phyloP scores from a whole-genome alignment of 92 coral and sea anemone species.

The Muricea muricata region DNA sequence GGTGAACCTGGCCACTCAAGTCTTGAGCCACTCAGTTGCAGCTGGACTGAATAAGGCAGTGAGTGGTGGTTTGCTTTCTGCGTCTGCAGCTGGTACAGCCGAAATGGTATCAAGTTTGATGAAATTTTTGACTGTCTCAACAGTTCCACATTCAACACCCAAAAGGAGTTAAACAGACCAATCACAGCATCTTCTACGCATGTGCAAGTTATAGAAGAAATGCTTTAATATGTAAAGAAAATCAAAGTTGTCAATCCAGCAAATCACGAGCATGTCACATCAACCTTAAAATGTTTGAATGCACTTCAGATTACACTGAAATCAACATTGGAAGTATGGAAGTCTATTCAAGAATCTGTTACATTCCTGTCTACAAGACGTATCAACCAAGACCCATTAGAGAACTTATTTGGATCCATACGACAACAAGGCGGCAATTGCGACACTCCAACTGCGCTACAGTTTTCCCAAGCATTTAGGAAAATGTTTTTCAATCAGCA shows the following conservation, averaged over 20 bases:
- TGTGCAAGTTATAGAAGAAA: not conserved
- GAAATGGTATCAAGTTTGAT: constrained; percentile 3
- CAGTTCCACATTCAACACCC: not conserved
- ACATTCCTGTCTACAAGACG: constrained; percentile 15
- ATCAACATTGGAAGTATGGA: not conserved
- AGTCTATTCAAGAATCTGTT: too few species aligned
- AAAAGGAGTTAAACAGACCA: not conserved
- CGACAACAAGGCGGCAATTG: constrained; percentile 6
- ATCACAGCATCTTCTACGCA: not conserved
- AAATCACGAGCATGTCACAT: not conserved
- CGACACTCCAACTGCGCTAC: constrained; percentile 26
- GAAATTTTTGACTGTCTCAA: constrained; percentile 1
- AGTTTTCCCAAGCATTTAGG: constrained; percentile 19
- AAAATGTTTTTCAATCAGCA: not conserved
- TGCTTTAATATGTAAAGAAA: not conserved
- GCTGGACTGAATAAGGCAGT: not conserved
- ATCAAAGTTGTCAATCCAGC: not conserved
- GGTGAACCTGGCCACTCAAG: not conserved
- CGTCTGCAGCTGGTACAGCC: not conserved
- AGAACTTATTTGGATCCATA: constrained; percentile 1
- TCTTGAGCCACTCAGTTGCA: not conserved
- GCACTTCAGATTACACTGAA: not conserved
- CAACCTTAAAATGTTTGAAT: not conserved
- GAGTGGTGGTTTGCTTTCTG: not conserved
- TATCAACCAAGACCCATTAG: constrained; percentile 16